Evolutionary conservation across 1,140 invertebrate genomes (phyloP).

Genomic region (Latrodectus geometricus): DNA sequence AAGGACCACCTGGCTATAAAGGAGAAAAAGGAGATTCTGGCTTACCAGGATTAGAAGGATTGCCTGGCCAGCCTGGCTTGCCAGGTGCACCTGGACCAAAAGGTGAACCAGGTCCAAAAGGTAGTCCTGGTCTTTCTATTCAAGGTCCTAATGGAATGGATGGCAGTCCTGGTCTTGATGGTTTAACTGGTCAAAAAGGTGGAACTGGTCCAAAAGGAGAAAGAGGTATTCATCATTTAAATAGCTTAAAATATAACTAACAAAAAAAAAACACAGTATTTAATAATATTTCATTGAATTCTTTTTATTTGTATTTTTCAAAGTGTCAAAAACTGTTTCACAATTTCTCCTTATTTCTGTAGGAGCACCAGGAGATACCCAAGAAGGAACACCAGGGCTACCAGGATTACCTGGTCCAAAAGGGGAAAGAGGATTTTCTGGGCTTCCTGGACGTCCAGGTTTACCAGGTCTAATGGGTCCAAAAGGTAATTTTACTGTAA

Average conservation of each 20-base stretch:
- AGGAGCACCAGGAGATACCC: slow-evolving; percentile 79
- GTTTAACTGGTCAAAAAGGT: slow-evolving; percentile 83
- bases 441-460: slow-evolving; percentile 65
- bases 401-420: slow-evolving; percentile 62
- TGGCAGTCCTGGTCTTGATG: slow-evolving; percentile 70
- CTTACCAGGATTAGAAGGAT: slow-evolving; percentile 67
- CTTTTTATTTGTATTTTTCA: too few relatives aligned
- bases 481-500: slow-evolving; percentile 42
- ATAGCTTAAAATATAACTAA: neutral
- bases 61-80: slow-evolving; percentile 71
- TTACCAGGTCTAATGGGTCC: slow-evolving; percentile 68
- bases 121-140: slow-evolving; percentile 70
- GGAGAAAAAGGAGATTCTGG: slow-evolving; percentile 75
- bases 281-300: too few relatives aligned
- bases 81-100: slow-evolving; percentile 68
- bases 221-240: slow-evolving; percentile 69
- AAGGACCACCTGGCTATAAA: slow-evolving; percentile 76
- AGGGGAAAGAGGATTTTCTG: slow-evolving; percentile 65
- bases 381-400: slow-evolving; percentile 62
- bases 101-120: slow-evolving; percentile 75
- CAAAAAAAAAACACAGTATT: too few relatives aligned
- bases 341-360: neutral
- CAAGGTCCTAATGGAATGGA: slow-evolving; percentile 64
- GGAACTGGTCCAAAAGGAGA: slow-evolving; percentile 82
- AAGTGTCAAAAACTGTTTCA: too few relatives aligned